Conservation (phyloP, 2,113 vertebrate species). For the Eurypyga helias region DNA sequence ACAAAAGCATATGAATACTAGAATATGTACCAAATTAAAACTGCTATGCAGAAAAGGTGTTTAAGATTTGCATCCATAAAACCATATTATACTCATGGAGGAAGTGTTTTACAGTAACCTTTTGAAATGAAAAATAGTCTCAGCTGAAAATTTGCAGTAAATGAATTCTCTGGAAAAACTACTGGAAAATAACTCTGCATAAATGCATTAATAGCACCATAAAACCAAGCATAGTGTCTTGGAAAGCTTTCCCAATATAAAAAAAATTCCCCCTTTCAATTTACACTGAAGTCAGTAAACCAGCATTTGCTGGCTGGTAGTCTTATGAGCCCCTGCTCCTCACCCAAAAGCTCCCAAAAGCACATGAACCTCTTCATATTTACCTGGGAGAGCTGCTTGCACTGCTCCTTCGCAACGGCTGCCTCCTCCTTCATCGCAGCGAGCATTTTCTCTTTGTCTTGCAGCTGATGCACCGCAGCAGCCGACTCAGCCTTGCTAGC, state of each 20-base stretch:
- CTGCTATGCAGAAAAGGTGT: background rate
- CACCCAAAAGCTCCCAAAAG: background rate
- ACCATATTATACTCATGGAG: background rate
- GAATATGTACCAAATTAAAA: background rate
- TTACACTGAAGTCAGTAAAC: background rate
- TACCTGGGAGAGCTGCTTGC: conserved; percentile 94
- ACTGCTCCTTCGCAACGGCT: conserved; percentile 89
- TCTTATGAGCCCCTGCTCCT: background rate
- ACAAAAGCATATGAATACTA: background rate
- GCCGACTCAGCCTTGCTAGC: conserved; percentile 84
- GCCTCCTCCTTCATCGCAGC: conserved; percentile 87
- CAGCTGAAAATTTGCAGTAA: background rate
- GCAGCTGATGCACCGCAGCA: conserved; percentile 80
- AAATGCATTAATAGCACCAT: background rate
- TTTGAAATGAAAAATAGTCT: background rate
- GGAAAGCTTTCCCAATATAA: background rate
- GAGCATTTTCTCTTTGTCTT: conserved; percentile 90
- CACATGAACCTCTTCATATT: background rate
- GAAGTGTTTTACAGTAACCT: background rate
- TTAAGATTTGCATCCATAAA: background rate
- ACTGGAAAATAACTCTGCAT: background rate
- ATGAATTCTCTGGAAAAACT: background rate
- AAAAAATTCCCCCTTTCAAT: background rate
- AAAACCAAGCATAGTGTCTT: fast-evolving
- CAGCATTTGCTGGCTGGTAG: background rate